phyloP scores from a whole-genome alignment of 1,140 invertebrate genomes.

The Drosophila ogumai region DNA sequence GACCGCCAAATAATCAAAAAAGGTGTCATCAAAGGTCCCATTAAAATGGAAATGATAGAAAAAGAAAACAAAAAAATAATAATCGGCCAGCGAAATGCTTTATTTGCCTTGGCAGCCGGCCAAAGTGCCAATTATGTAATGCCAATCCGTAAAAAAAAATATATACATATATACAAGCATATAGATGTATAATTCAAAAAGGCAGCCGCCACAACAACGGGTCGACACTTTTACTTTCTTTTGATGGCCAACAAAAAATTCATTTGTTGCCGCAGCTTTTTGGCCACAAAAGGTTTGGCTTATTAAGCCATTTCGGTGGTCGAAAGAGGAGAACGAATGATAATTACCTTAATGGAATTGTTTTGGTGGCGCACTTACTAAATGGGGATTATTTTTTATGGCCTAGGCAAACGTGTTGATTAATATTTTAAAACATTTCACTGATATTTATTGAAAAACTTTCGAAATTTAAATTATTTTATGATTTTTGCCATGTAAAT shows the following conservation, averaged over 20 bases:
- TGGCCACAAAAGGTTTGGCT: conserved; percentile 61
- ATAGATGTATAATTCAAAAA: conserved; percentile 38
- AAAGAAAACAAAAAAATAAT: conserved; percentile 13
- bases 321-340: conserved; percentile 22
- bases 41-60: conserved; percentile 43
- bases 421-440: neutral
- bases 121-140: conserved; percentile 75
- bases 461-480: neutral
- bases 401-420: neutral
- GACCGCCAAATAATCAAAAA: conserved; percentile 38
- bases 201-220: conserved; percentile 42
- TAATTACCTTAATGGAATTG: conserved; percentile 31
- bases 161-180: conserved; percentile 12
- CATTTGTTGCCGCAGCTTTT: conserved; percentile 47
- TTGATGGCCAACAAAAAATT: conserved; percentile 53
- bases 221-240: conserved; percentile 61
- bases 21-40: conserved; percentile 53
- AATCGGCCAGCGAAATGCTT: conserved; percentile 56
- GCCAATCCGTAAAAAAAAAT: conserved; percentile 49
- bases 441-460: neutral
- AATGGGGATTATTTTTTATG: conserved; percentile 11
- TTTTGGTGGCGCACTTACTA: conserved; percentile 9
- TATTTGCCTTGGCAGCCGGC: conserved; percentile 62
- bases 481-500: neutral
- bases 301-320: conserved; percentile 50